phyloP scores from a whole-genome alignment of 1,140 invertebrate species.

The Drosophila sulfurigaster region DNA sequence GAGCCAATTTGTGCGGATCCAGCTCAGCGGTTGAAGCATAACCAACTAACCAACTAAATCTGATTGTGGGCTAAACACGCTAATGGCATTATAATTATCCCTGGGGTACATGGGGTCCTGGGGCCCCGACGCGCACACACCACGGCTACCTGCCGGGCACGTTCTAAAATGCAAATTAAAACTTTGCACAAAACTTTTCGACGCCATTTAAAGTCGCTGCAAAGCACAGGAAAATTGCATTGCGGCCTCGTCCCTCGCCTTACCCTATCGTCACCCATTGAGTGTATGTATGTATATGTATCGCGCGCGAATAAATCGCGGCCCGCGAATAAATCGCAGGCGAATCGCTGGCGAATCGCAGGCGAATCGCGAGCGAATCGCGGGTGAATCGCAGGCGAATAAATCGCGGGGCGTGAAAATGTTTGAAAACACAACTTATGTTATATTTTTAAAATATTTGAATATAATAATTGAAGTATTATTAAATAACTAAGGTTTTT shows the following conservation, averaged over 20 bases:
- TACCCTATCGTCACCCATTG: background rate
- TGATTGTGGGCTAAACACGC: constrained; percentile 80
- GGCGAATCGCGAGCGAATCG: no score
- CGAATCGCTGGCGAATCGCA: no score
- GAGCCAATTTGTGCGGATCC: constrained; percentile 64
- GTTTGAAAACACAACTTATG: no score
- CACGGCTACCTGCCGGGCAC: constrained; percentile 36
- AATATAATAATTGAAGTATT: no score
- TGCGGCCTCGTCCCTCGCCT: constrained; percentile 45
- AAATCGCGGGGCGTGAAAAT: no score
- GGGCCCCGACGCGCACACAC: background rate
- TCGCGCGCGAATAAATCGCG: no score
- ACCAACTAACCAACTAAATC: constrained; percentile 57
- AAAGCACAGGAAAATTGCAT: constrained; percentile 66
- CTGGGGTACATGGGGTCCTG: constrained; percentile 21
- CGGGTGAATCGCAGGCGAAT: no score
- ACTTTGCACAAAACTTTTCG: constrained; percentile 64
- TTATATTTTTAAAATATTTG: no score
- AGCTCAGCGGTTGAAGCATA: constrained; percentile 19
- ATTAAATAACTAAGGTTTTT: no score
- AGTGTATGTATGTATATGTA: no score
- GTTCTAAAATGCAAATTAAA: constrained; percentile 70
- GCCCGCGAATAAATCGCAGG: no score
- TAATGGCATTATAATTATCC: constrained; percentile 84
- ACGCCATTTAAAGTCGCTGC: constrained; percentile 68